These are phyloP conservation scores for Philopotamus ludificatus DNA, from an alignment of 1,140 invertebrate genomes.

Conservation along the genomic window DNA sequence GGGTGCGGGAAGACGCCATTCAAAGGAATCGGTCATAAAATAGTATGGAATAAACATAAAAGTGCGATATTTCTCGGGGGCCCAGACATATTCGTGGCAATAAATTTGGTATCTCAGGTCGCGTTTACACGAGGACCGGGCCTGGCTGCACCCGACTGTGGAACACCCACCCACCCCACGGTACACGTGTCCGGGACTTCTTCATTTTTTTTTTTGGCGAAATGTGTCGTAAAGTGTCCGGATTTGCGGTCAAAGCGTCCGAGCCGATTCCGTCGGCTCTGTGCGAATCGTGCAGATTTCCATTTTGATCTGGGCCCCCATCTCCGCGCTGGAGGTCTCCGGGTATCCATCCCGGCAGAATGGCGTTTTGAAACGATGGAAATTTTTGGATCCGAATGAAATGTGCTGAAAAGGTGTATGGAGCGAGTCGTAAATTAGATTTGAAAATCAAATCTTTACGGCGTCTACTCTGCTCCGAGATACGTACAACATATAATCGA, in stretches of 20 bases:
- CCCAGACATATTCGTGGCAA: slow-evolving; percentile 29
- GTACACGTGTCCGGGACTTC: slow-evolving; percentile 3
- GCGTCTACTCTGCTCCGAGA: no score
- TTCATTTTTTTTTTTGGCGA: slow-evolving; percentile 10
- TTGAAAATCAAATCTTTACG: no score
- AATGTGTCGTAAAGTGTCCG: background rate
- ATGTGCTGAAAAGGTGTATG: no score
- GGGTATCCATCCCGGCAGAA: no score
- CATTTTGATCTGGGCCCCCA: no score
- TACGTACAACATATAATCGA: no score
- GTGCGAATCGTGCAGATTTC: background rate
- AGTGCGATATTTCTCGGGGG: slow-evolving; percentile 26
- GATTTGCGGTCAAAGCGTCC: background rate
- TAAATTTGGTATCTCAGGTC: slow-evolving; percentile 25
- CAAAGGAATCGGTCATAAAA: slow-evolving; percentile 30
- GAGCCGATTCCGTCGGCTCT: background rate
- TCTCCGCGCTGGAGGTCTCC: no score
- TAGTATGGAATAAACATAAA: slow-evolving; percentile 32
- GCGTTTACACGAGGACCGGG: background rate
- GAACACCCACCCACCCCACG: background rate
- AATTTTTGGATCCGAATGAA: no score
- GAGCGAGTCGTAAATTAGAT: no score
- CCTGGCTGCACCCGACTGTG: background rate
- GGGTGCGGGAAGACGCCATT: background rate
- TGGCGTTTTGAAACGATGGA: no score